Evolutionary conservation across 2,888 invertebrate genomes (phyloP).

Genomic region (Sphecodes monilicornis): DNA sequence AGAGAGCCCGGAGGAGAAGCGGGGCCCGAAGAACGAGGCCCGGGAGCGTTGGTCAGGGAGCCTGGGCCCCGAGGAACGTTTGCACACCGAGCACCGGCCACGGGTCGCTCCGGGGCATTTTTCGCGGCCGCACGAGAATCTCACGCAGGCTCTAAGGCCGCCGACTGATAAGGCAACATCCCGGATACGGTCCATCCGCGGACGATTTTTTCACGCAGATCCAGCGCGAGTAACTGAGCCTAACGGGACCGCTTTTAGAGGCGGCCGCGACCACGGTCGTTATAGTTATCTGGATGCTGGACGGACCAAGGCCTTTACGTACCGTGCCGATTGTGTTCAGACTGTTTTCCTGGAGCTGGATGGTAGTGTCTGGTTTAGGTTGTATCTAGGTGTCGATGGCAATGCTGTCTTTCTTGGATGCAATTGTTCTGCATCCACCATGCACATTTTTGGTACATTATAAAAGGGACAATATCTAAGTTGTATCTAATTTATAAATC

Average conservation of each 20-base stretch:
- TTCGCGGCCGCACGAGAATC: constrained; percentile 56
- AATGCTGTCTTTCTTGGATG: neutral
- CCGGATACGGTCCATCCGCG: constrained; percentile 49
- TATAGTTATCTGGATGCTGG: constrained; percentile 29
- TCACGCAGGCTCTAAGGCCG: constrained; percentile 44
- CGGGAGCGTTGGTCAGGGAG: constrained; percentile 19
- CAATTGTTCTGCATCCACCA: neutral
- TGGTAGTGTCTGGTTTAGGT: neutral
- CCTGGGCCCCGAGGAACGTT: constrained; percentile 49
- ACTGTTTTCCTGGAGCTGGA: neutral
- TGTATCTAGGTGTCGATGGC: neutral
- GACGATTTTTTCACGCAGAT: constrained; percentile 44
- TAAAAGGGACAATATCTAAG: too few relatives aligned
- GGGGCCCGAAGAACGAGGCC: constrained; percentile 4
- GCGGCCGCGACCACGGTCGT: constrained; percentile 18
- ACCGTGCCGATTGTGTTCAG: neutral
- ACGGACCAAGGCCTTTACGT: neutral
- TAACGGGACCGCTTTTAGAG: constrained; percentile 52
- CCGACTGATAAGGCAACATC: constrained; percentile 65
- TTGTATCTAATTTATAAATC: too few relatives aligned
- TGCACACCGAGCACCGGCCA: constrained; percentile 29
- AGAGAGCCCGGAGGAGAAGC: constrained; percentile 16
- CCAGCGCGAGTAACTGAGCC: constrained; percentile 13
- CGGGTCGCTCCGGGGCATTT: constrained; percentile 24
- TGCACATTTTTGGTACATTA: too few relatives aligned